These are phyloP conservation scores for Eupeodes latifasciatus DNA, from an alignment of 2,888 invertebrate species.

Conservation along the genomic window DNA sequence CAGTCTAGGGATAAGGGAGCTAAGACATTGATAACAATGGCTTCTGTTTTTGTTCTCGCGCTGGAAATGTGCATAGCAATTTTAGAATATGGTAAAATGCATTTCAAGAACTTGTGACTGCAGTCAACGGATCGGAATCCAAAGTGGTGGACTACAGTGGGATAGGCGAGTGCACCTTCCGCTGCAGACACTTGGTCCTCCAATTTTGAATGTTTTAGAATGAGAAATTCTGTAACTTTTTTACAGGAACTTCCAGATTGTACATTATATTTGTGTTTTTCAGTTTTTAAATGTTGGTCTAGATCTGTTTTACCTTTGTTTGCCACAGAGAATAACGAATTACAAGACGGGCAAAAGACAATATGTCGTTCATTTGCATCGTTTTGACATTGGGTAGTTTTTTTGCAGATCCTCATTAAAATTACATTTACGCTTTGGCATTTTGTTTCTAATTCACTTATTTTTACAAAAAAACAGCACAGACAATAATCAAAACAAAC, in stretches of 20 bases:
- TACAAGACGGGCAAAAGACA: constrained; percentile 18
- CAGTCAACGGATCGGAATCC: constrained; percentile 78
- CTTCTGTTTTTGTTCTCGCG: constrained; percentile 23
- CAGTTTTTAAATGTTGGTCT: constrained; percentile 41
- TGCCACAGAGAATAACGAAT: constrained; percentile 21
- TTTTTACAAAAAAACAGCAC: background rate
- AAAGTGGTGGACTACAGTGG: constrained; percentile 77
- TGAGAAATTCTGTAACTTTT: constrained; percentile 40
- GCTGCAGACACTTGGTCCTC: too few relatives aligned
- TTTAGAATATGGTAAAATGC: constrained; percentile 76
- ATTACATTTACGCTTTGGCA: background rate
- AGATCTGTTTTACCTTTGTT: constrained; percentile 31
- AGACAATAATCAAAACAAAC: constrained; percentile 2
- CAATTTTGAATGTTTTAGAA: constrained; percentile 33
- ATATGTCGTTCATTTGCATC: background rate
- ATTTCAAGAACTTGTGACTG: constrained; percentile 72
- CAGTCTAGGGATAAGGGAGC: constrained; percentile 24
- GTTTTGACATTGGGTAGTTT: background rate
- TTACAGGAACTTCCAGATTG: constrained; percentile 26
- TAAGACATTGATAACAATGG: constrained; percentile 7
- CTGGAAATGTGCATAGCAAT: constrained; percentile 69
- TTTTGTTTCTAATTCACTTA: background rate
- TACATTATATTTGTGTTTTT: constrained; percentile 41
- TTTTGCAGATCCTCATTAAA: background rate
- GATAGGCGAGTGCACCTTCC: constrained; percentile 78